A percentile compares a stretch with the other conserved stretches of the same genome.
Conservation (phyloP, 2,113 vertebrate genomes). For the Lepus europaeus region DNA sequence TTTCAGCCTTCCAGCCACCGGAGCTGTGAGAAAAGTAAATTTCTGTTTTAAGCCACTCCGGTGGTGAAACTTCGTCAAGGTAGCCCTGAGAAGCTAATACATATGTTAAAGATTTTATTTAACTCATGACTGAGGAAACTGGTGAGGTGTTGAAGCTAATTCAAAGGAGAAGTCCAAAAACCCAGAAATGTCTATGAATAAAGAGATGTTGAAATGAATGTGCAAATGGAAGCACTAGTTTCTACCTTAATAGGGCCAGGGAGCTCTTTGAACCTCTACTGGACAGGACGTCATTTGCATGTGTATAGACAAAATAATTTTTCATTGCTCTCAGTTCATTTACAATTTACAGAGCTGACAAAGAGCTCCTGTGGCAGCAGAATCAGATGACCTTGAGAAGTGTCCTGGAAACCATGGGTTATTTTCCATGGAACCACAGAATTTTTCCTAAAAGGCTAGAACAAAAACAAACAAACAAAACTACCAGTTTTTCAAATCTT, state of each 20-base stretch:
- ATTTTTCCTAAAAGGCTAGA: background rate
- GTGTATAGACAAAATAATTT: background rate
- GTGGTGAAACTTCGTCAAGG: background rate
- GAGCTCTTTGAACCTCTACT: background rate
- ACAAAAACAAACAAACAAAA: background rate
- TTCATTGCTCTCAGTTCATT: background rate
- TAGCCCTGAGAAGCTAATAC: background rate
- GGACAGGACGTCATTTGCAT: background rate
- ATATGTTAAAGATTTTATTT: conserved; percentile 2
- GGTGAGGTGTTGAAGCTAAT: background rate
- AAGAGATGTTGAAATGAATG: background rate
- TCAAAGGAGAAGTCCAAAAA: background rate
- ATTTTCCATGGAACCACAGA: background rate
- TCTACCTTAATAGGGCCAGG: background rate
- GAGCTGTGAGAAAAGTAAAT: background rate
- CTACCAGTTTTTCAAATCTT: background rate
- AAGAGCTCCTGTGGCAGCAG: background rate
- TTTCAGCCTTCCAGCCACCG: background rate
- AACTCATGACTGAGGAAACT: conserved; percentile 29
- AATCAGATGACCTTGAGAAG: background rate
- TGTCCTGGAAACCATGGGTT: background rate
- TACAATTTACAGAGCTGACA: background rate
- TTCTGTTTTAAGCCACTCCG: background rate
- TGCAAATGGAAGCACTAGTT: background rate
- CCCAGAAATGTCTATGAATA: background rate